These are phyloP conservation scores for Petrophora chlorosata DNA, from an alignment of 2,888 invertebrate species.

Conservation along the genomic window DNA sequence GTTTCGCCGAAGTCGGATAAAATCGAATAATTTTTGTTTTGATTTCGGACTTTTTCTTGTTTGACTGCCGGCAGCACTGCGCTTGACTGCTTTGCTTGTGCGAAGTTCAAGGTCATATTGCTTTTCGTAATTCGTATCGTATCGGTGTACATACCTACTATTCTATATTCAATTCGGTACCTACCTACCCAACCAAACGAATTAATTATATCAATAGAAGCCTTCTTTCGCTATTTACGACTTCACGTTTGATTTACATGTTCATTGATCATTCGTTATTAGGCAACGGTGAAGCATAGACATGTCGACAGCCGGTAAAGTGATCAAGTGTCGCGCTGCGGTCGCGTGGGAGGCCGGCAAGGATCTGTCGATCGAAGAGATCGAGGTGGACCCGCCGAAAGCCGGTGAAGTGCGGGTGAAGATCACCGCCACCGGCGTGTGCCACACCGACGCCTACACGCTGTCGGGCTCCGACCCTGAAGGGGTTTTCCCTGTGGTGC, in stretches of 20 bases:
- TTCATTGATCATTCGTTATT: slow-evolving; percentile 44
- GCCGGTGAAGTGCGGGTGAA: slow-evolving; percentile 95
- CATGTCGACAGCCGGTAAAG: slow-evolving; percentile 83
- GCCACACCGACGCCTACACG: slow-evolving; percentile 97
- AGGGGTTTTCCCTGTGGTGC: slow-evolving; percentile 94
- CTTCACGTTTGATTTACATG: too few species aligned
- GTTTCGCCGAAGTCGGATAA: too few species aligned
- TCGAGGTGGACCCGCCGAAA: slow-evolving; percentile 97
- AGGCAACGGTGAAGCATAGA: slow-evolving; percentile 43
- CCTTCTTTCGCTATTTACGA: too few species aligned
- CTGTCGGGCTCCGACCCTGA: slow-evolving; percentile 94
- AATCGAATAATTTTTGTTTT: too few species aligned
- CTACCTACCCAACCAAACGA: too few species aligned
- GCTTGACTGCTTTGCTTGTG: too few species aligned
- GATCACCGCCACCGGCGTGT: slow-evolving; percentile 91
- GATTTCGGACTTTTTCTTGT: too few species aligned
- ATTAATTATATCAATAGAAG: too few species aligned
- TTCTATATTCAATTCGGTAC: too few species aligned
- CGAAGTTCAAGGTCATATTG: slow-evolving; percentile 38
- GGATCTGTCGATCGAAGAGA: slow-evolving; percentile 93
- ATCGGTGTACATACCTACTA: too few species aligned
- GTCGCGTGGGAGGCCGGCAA: slow-evolving; percentile 98
- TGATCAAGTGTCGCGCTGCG: slow-evolving; percentile 96
- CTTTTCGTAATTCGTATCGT: too few species aligned
- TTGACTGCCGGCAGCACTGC: too few species aligned